Evolutionary conservation across 2,797 vertebrate genomes (phyloP).

Genomic region (Leucoraja ocellata): DNA sequence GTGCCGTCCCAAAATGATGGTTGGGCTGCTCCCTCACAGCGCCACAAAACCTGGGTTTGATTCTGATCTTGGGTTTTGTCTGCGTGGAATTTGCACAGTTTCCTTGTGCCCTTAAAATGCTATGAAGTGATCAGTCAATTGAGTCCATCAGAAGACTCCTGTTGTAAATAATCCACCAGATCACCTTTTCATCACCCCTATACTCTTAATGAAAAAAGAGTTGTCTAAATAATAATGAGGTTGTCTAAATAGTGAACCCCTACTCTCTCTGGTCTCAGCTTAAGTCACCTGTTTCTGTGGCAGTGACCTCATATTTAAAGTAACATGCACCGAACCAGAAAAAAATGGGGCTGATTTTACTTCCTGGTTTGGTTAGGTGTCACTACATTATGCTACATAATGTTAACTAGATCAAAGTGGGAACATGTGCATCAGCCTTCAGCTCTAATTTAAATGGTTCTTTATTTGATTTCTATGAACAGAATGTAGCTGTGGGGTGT

Average conservation of each 20-base stretch:
- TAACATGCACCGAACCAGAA: not conserved
- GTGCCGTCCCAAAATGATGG: not conserved
- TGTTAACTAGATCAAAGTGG: not conserved
- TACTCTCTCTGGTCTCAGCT: not conserved
- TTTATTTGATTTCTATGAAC: not conserved
- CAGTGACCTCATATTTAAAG: not conserved
- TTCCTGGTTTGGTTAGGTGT: no score
- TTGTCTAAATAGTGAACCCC: not conserved
- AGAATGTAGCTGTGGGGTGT: not conserved
- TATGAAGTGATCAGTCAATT: not conserved
- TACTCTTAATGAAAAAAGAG: not conserved
- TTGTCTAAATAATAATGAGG: not conserved
- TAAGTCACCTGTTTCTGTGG: not conserved
- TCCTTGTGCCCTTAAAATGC: no score
- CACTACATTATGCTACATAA: not conserved
- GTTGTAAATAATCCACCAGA: not conserved
- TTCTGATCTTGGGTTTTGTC: no score
- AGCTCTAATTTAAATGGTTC: not conserved
- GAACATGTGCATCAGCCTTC: not conserved
- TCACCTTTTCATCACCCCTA: not conserved
- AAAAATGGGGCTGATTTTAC: not conserved
- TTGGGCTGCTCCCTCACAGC: no score
- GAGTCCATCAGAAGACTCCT: not conserved
- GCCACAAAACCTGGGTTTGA: no score
- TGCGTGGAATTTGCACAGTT: no score